Evolutionary conservation across 2,797 vertebrate species (phyloP).

Genomic region (Paguma larvata): DNA sequence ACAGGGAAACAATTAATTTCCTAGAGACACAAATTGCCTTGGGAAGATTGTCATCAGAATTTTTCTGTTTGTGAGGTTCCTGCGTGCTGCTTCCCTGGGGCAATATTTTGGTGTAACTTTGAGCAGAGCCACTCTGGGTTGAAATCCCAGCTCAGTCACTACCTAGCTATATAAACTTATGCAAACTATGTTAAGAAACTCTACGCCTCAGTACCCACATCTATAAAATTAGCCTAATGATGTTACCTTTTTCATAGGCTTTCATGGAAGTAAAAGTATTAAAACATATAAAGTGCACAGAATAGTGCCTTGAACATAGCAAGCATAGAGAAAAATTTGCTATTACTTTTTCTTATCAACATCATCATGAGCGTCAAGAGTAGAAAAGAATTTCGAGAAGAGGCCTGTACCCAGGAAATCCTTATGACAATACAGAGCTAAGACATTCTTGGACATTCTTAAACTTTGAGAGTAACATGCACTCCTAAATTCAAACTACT

Average conservation of each 20-base stretch:
- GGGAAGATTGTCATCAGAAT: constrained; percentile 3
- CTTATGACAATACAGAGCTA: not conserved
- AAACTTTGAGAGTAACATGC: not conserved
- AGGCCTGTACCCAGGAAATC: not conserved
- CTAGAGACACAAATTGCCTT: constrained; percentile 14
- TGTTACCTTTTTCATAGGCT: not conserved
- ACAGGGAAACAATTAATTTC: constrained; percentile 61
- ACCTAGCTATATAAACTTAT: not conserved
- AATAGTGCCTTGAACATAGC: not conserved
- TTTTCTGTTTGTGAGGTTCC: not conserved
- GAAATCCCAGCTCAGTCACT: not conserved
- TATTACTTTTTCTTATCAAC: not conserved
- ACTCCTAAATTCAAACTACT: not conserved
- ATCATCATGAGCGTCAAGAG: not conserved
- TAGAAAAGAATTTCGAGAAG: not conserved
- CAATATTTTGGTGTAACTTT: not conserved
- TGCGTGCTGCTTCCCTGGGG: not conserved
- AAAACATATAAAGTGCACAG: not conserved
- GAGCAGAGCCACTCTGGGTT: not conserved
- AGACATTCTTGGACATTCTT: not conserved
- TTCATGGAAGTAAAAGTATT: not conserved
- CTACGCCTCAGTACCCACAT: not conserved
- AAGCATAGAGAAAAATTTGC: not conserved
- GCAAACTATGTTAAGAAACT: not conserved
- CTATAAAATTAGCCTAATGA: not conserved